Conservation (phyloP, 2,113 vertebrate species). For the Sander lucioperca region DNA sequence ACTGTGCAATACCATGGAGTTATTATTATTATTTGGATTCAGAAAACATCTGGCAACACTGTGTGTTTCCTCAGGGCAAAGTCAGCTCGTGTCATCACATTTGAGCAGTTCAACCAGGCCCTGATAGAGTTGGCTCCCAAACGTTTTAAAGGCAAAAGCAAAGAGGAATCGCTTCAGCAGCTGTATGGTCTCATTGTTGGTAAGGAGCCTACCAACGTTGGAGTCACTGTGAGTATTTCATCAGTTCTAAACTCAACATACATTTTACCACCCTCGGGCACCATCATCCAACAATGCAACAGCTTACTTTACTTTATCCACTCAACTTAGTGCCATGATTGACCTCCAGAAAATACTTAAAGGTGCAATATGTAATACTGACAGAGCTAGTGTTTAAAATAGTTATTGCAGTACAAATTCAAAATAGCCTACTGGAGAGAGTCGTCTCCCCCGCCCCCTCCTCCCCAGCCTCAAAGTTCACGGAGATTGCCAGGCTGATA, state of each 20-base stretch:
- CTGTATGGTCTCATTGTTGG: constrained; percentile 86
- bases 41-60: constrained; percentile 28
- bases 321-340: not conserved
- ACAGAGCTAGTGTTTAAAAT: too few species aligned
- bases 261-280: fast-evolving
- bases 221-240: constrained; percentile 85
- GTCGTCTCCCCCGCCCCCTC: too few species aligned
- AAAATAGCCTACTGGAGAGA: too few species aligned
- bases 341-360: not conserved
- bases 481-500: too few species aligned
- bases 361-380: too few species aligned
- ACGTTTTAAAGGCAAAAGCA: constrained; percentile 86
- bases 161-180: constrained; percentile 85
- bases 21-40: not conserved
- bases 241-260: not conserved
- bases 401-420: too few species aligned
- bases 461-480: too few species aligned
- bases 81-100: constrained; percentile 87
- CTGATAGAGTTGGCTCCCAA: constrained; percentile 88
- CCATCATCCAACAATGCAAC: not conserved
- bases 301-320: not conserved
- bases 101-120: constrained; percentile 88
- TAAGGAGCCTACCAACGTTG: constrained; percentile 85
- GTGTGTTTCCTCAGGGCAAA: constrained; percentile 83
- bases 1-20: not conserved